A percentile compares a stretch with the other conserved stretches of the same genome.
Conservation (phyloP, 2,888 invertebrate species). For the Caenorhabditis parvicauda region DNA sequence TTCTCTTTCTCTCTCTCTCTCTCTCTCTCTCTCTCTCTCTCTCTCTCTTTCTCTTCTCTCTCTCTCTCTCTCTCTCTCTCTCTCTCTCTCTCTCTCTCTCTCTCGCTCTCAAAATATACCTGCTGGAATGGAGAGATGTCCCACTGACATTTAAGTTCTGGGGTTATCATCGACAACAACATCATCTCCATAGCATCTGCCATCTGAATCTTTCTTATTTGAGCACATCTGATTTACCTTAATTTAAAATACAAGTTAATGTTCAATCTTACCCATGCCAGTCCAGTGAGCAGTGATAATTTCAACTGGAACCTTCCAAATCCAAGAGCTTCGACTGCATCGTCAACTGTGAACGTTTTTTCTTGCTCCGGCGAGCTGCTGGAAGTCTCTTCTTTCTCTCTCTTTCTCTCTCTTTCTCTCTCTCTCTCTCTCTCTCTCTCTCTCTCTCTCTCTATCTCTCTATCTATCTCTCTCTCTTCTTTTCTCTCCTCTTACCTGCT, state of each 20-base stretch:
- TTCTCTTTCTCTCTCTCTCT: too few species aligned
- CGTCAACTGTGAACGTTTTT: constrained; percentile 64
- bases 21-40: too few species aligned
- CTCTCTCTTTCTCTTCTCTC: too few species aligned
- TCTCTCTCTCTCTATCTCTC: too few species aligned
- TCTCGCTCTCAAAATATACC: too few species aligned
- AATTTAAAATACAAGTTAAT: too few species aligned
- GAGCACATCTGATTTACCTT: neutral
- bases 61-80: too few species aligned
- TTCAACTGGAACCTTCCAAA: constrained; percentile 67
- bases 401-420: neutral
- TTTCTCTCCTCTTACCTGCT: too few species aligned
- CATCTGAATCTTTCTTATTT: constrained; percentile 74
- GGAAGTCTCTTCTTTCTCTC: too few species aligned
- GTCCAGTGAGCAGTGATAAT: constrained; percentile 66
- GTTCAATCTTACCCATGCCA: constrained; percentile 67
- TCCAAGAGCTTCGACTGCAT: constrained; percentile 67
- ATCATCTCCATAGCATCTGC: constrained; percentile 99
- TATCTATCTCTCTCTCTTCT: too few species aligned
- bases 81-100: too few species aligned
- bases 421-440: neutral
- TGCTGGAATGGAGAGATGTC: constrained; percentile 71
- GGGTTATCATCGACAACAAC: constrained; percentile 86
- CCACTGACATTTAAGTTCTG: constrained; percentile 92
- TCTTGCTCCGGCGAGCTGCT: constrained; percentile 20